Conservation (phyloP, 2,113 vertebrate genomes). For the Dasypus novemcinctus region DNA sequence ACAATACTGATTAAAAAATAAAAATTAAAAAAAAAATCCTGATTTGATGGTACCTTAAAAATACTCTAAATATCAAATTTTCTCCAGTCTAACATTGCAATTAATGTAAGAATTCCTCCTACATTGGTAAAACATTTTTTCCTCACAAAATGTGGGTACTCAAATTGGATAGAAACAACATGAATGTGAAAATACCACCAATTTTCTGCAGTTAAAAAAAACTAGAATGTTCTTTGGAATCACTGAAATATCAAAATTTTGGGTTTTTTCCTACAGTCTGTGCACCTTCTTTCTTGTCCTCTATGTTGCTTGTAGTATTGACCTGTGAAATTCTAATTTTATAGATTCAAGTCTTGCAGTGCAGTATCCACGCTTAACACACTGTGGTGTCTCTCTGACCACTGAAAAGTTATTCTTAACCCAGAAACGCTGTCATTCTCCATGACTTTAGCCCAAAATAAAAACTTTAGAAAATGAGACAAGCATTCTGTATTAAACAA, state of each 20-base stretch:
- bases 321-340: slow-evolving; percentile 60
- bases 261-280: slow-evolving; percentile 82
- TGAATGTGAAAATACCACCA: slow-evolving; percentile 83
- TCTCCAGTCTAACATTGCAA: slow-evolving; percentile 81
- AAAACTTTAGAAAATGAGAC: slow-evolving; percentile 79
- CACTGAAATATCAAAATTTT: slow-evolving; percentile 81
- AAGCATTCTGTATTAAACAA: slow-evolving; percentile 77
- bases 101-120: slow-evolving; percentile 81
- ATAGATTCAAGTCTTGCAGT: slow-evolving; percentile 78
- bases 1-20: slow-evolving; percentile 81
- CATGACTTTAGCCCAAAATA: slow-evolving; percentile 80
- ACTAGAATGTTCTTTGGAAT: slow-evolving; percentile 91
- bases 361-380: slow-evolving; percentile 64
- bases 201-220: slow-evolving; percentile 83
- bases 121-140: slow-evolving; percentile 80
- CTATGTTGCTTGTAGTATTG: slow-evolving; percentile 58
- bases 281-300: slow-evolving; percentile 75
- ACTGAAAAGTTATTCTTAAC: slow-evolving; percentile 77
- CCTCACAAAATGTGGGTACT: slow-evolving; percentile 85
- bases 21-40: slow-evolving; percentile 66
- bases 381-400: slow-evolving; percentile 76
- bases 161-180: slow-evolving; percentile 86
- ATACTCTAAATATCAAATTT: slow-evolving; percentile 83
- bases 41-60: slow-evolving; percentile 85
- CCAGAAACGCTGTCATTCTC: slow-evolving; percentile 76